phyloP scores from a whole-genome alignment of 2,888 invertebrate genomes.

The Saturnia japonica region DNA sequence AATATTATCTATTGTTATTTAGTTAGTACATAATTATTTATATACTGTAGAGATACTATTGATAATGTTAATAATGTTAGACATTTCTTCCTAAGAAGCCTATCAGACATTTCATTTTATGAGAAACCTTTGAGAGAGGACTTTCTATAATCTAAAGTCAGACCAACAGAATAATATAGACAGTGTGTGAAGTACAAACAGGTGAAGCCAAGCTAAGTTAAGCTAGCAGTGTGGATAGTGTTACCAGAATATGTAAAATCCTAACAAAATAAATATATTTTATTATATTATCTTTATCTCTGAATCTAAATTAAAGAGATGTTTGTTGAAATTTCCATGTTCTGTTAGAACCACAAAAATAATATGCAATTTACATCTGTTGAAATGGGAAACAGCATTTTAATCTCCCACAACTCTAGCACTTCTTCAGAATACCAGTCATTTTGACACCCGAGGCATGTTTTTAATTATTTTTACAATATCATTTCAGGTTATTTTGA shows the following conservation, averaged over 20 bases:
- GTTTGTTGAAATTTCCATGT: not conserved
- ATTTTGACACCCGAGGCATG: not conserved
- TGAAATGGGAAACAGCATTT: not conserved
- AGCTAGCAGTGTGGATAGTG: too few relatives aligned
- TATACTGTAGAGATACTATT: too few relatives aligned
- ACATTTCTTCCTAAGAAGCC: not conserved
- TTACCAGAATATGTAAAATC: too few relatives aligned
- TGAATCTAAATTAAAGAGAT: not conserved
- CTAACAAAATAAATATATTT: too few relatives aligned
- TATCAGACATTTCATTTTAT: not conserved
- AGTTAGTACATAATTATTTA: too few relatives aligned
- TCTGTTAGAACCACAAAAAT: not conserved
- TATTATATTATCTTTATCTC: too few relatives aligned
- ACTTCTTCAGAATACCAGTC: not conserved
- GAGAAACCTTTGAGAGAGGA: not conserved
- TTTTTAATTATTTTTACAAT: not conserved
- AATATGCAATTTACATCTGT: not conserved
- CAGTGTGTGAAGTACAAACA: too few relatives aligned
- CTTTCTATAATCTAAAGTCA: not conserved
- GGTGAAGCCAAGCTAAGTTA: too few relatives aligned
- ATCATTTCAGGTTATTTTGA: not conserved
- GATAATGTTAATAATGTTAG: too few relatives aligned
- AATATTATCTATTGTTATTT: too few relatives aligned
- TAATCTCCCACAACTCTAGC: not conserved
- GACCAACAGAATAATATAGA: too few relatives aligned